Evolutionary conservation across 2,888 invertebrate species (phyloP), one percentile per base, ranked within the genome.

Genomic region (Drosophila melanosoma): DNA sequence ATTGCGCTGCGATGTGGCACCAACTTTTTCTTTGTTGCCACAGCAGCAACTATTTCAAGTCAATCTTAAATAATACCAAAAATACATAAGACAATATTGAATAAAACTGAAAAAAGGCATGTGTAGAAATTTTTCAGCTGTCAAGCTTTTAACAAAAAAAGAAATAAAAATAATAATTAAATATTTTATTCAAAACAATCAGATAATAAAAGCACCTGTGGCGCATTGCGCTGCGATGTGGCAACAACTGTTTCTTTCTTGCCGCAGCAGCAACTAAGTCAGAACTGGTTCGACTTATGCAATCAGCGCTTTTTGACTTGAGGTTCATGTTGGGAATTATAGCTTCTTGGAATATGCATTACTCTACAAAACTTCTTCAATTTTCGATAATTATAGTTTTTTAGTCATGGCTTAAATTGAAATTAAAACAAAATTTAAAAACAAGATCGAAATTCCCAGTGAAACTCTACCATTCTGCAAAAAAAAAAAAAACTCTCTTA

Each of bases 271-370:
- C 8, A 45, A 4, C 4, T 23, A 2, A 2, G 15, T 45, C 45
- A 45, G 15, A 23, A 23, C 2, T 23, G 23, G 15, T 45, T 0
- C 3, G 45, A 45, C 15, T 0, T 15, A 23, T 17, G 8, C 0
- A 17, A 17, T 45, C 0, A 2, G 0, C 0, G 23, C 15, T 45
- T 8, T 11, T 45, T 1, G 15, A 15, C 7, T 45, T 17, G 8
- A 15, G 3, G 20, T 45, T 12, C 45, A 12, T 1, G 7, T 45
- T 17, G 0, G 20, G 7, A 45, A 3, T 45, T 3, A 12, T 15
- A 23, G 3, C 3, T 3, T 17, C 38, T 38, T 10, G 5, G 26
- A 26, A 26, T 26, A 38, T 36, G 15, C 36, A 36, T 6, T 2
- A 38, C 3, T 45, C 1, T 15, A 15, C 7, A 8, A 23, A 20